Evolutionary conservation across 2,888 invertebrate species (phyloP), one percentile per base, ranked within the genome.

Genomic region (Ditylenchus weischeri): DNA sequence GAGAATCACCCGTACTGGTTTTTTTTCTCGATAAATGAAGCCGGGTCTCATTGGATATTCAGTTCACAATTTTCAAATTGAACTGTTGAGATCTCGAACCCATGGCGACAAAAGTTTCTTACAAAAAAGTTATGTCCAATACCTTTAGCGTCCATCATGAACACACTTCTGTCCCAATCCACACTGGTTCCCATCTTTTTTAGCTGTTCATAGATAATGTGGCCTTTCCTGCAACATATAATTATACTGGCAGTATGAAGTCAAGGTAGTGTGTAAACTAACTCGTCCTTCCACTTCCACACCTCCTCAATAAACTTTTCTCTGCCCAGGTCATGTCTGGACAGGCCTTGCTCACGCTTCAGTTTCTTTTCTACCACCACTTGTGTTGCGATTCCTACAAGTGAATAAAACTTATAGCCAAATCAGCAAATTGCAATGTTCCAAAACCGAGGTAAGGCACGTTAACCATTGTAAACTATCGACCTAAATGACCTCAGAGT

Each of bases 211-310:
- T 91, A 89, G 79, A 90, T 90, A 66, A 87, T 83, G 76, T 87
- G 87, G 18, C 89, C 90, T 84, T 90, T 90, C 76, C 89, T 89
- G 74, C 29, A 18, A 50, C 29, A 18, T 1, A 29, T 57, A 21
- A n/a, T 15, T n/a, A 64, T 4, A 58, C 8, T 18, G 50, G 6
- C 2, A 48, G n/a, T 48, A 1, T 54, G 11, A 15, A n/a, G 66
- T 48, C 21, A 67, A 66, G 23, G 35, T 15, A 47, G 57, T n/a
- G 4, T 15, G 49, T 15, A 57, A 50, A 15, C 73, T 65, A 36
- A 78, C 89, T 91, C 90, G 68, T 90, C 88, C 81, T 93, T 93
- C 96, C 96, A 98, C 69, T 91, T 88, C 95, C 94, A 95, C 43
- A 96, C 90, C 83, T 91, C 80, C 57, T 92, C 89, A 65, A 93